A percentile compares a stretch with the other conserved stretches of the same genome.
phyloP scores from a whole-genome alignment of 2,113 vertebrate species.

The Centropus unirufus region DNA sequence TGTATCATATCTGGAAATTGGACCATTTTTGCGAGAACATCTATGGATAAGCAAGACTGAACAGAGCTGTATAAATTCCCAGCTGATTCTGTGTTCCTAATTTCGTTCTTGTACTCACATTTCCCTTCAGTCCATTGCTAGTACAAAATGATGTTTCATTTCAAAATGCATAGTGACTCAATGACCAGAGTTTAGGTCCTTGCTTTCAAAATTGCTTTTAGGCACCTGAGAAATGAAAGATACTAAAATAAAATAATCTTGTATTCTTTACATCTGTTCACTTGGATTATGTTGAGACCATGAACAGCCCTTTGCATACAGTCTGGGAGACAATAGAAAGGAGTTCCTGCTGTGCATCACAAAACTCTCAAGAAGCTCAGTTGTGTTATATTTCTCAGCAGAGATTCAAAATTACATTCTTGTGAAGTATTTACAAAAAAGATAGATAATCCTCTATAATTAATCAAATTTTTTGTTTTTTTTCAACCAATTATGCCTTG shows the following conservation, averaged over 20 bases:
- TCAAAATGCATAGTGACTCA: not conserved
- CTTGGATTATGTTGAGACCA: not conserved
- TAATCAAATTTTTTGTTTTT: not conserved
- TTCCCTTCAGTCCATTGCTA: not conserved
- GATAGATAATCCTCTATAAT: not conserved
- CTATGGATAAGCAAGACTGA: not conserved
- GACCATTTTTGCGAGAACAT: not conserved
- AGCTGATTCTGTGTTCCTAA: not conserved
- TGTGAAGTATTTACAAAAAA: not conserved
- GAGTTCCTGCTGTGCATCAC: not conserved
- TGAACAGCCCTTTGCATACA: not conserved
- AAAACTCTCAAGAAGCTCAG: not conserved
- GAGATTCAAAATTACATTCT: not conserved
- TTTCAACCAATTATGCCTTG: not conserved
- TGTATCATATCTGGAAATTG: not conserved
- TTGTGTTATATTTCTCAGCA: not conserved
- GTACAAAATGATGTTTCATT: constrained; percentile 47
- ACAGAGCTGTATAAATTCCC: not conserved
- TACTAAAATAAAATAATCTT: constrained; percentile 20
- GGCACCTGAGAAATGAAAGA: not conserved
- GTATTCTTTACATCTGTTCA: constrained; percentile 13
- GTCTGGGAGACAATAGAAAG: not conserved
- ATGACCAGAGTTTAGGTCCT: not conserved
- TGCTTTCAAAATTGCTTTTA: constrained; percentile 26
- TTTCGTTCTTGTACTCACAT: not conserved